These are phyloP conservation scores for Pelecanus crispus DNA, from an alignment of 2,113 vertebrate genomes.

Conservation along the genomic window DNA sequence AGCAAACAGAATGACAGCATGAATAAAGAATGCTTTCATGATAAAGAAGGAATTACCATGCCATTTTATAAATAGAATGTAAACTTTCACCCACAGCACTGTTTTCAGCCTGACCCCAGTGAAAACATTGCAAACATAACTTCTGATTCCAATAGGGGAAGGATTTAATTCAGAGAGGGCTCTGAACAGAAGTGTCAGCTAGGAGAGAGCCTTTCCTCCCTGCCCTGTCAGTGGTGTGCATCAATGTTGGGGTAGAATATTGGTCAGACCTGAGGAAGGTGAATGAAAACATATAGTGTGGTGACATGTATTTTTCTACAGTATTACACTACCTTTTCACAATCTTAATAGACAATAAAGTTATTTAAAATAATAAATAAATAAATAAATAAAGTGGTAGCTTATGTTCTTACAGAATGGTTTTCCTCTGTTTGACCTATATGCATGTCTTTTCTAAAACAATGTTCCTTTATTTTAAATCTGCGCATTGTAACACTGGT, in stretches of 20 bases:
- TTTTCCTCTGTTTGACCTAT: neutral
- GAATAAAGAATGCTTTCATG: neutral
- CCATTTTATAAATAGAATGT: neutral
- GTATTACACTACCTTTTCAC: neutral
- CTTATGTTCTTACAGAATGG: fast-evolving
- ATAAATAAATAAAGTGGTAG: neutral
- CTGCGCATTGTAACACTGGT: neutral
- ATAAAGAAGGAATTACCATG: neutral
- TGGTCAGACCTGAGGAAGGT: neutral
- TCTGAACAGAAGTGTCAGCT: neutral
- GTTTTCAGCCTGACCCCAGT: neutral
- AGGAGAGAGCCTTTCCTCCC: neutral
- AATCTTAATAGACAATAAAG: neutral
- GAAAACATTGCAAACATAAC: neutral
- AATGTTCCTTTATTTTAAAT: neutral
- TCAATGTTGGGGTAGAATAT: neutral
- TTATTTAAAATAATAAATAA: neutral
- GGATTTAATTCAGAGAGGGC: neutral
- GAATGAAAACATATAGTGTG: neutral
- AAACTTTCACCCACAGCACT: neutral
- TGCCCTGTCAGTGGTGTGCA: neutral
- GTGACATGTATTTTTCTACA: neutral
- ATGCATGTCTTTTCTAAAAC: neutral
- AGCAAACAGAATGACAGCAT: neutral
- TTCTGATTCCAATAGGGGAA: neutral